Evolutionary conservation across 2,888 invertebrate genomes (phyloP), one percentile per base, ranked within the genome.

Genomic region (Leptarthrus brevirostris): DNA sequence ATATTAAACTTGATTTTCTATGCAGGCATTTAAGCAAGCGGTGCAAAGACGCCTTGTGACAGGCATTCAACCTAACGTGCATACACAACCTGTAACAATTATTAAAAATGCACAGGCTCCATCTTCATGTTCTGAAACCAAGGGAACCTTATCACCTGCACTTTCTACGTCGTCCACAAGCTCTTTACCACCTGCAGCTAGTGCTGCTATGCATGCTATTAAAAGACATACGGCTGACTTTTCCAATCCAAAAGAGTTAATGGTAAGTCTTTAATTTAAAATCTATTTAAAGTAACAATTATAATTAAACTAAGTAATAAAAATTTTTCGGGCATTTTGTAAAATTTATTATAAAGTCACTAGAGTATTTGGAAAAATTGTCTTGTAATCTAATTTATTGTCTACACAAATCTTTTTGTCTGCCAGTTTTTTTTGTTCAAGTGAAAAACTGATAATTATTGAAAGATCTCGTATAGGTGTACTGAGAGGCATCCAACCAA

Each of bases 151-250:
- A 2, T 81, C 81, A 0, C 81, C 82, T 12, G 78, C 81, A 26
- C 77, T 80, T 3, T 80, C 81, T 4, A 79, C 78, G 10, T 80
- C 81, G 3, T 81, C 81, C 4, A 77, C 80, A 3, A 78, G 80
- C 1, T 80, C 80, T 12, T 66, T 79, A 18, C 78, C 80, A 3
- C 77, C 80, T 83, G 95, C 94, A 54, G 94, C 93, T 3, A 96
- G 97, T 83, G 98, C 99, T 10, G 99, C 99, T 2, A 89, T 96
- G 77, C 97, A 98, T 79, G 99, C 99, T 0, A 96, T 99, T 75
- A 94, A 96, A 83, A 90, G 98, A 78, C 98, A 98, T 84, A 95
- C 97, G 6, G 89, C 94, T 20, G 95, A 96, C 79, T 94, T 93
- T 85, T 91, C 95, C 78, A 95, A 95, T 86, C 93, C 94, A 1